Base-by-base conservation (phyloP, 2,113 vertebrate genomes). In the Sardina pilchardus region DNA sequence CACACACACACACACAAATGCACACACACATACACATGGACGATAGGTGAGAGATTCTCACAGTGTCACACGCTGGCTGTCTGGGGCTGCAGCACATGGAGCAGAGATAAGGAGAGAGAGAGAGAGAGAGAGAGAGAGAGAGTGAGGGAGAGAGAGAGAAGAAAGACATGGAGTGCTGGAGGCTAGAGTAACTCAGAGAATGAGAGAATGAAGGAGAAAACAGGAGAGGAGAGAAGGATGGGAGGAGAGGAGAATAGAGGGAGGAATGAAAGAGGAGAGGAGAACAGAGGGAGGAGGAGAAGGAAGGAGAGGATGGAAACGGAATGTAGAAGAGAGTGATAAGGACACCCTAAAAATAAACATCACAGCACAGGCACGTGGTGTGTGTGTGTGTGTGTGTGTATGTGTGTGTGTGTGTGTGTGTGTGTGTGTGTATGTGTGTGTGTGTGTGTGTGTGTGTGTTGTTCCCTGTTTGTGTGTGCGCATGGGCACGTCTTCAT, bases 21-120 rank as follows among this genome's bases (percentile, higher is more conserved):
- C n/a, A n/a, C n/a, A n/a, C n/a, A n/a, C n/a, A n/a, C n/a, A n/a
- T n/a, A n/a, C n/a, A n/a, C 63, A 10, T 1, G 63, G 7, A 10
- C 63, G n/a, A 34, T 71, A 71, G 63, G 26, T 26, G 30, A 71
- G 59, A 8, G 10, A 14, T 71, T 26, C 16, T 53, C 14, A 53
- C 50, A 53, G 50, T 53, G 17, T 4, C 12, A 12, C 48, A 50
- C 48, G n/a, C n/a, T n/a, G n/a, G n/a, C n/a, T n/a, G 10, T 17
- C 48, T 17, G 14, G 8, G 48, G n/a, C 45, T 10, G 16, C 50
- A 53, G 16, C 16, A 53, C 50, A 53, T 53, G 14, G 16, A 53
- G 43, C 30, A 36, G 87, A 67, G 43, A 90, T 88, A 87, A 90
- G 89, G 75, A 90, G 24, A 83, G 39, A 67, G 88, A 87, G 6